A percentile compares a stretch with the other conserved stretches of the same genome.
Evolutionary conservation across 2,797 vertebrate species (phyloP).

Genomic region (Florisuga fusca): DNA sequence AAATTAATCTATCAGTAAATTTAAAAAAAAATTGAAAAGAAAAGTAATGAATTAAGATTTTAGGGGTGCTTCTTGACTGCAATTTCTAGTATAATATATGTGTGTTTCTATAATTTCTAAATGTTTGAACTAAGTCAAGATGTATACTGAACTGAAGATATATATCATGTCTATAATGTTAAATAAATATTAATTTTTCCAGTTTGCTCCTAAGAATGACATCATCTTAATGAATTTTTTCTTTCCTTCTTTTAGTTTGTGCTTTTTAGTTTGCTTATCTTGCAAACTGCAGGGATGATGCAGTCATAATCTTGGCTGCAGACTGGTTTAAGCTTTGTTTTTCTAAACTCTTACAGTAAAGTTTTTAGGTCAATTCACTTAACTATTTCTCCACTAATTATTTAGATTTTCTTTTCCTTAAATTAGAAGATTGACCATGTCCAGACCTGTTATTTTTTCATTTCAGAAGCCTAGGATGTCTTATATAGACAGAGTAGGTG

Average conservation of each 20-base stretch:
- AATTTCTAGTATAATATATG: not conserved
- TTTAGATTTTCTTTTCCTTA: not conserved
- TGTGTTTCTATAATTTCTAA: not conserved
- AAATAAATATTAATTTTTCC: not conserved
- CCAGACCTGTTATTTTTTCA: not conserved
- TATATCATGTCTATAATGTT: not conserved
- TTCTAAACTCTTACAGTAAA: not conserved
- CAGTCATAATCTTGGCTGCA: not conserved
- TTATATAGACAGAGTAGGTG: not conserved
- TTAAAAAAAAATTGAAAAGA: no score
- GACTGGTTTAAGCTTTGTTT: not conserved
- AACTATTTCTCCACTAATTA: not conserved
- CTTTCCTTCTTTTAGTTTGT: not conserved
- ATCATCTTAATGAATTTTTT: not conserved
- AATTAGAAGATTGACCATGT: fast-evolving
- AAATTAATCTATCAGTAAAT: not conserved
- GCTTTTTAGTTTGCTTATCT: not conserved
- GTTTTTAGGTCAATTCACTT: not conserved
- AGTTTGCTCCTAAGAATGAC: not conserved
- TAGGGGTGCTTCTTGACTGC: not conserved
- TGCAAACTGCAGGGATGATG: not conserved
- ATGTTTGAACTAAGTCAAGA: not conserved
- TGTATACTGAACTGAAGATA: not conserved
- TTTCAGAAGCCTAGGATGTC: not conserved
- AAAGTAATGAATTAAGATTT: not conserved